Evolutionary conservation across 2,888 invertebrate species (phyloP), one percentile per base, ranked within the genome.

Genomic region (Aporophyla lueneburgensis): DNA sequence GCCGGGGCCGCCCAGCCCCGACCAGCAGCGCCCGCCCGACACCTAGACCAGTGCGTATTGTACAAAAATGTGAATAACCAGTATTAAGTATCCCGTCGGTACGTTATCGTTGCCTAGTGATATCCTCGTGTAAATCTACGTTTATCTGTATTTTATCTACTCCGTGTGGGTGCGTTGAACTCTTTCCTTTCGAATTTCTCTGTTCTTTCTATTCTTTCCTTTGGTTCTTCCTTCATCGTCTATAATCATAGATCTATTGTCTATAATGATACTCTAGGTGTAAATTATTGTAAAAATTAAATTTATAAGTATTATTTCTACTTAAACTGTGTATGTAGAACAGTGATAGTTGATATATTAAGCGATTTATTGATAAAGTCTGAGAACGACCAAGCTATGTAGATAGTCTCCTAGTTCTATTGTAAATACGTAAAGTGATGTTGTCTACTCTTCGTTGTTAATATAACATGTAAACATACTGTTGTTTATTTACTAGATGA

Each of bases 301-400:
- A 74, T 79, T 46, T 70, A 78, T 87, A 87, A 80, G 79, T 78
- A 76, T 85, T 89, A 88, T 84, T 89, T 88, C 83, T 91, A 89
- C 84, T 86, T 87, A 81, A 87, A 80, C 89, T 86, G 86, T 87
- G 71, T 76, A 81, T 69, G 83, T 88, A 88, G 89, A 85, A 87
- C 90, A 93, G 93, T 90, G 91, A 92, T 92, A 90, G 90, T 92
- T 92, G 88, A 86, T 92, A 91, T 91, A 86, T 86, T 92, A 91
- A 89, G 89, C 89, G 84, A 85, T 90, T 88, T 93, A 92, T 92
- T 92, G 89, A 91, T 93, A 91, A 96, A 96, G 96, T 96, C 96
- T 96, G 96, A 96, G 92, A 95, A 93, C 95, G 96, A 96, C 96
- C 96, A 96, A 96, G 94, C 93, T 93, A 91, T 95, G 95, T 96